phyloP scores from a whole-genome alignment of 1,140 invertebrate species.

The Anastrepha ludens region DNA sequence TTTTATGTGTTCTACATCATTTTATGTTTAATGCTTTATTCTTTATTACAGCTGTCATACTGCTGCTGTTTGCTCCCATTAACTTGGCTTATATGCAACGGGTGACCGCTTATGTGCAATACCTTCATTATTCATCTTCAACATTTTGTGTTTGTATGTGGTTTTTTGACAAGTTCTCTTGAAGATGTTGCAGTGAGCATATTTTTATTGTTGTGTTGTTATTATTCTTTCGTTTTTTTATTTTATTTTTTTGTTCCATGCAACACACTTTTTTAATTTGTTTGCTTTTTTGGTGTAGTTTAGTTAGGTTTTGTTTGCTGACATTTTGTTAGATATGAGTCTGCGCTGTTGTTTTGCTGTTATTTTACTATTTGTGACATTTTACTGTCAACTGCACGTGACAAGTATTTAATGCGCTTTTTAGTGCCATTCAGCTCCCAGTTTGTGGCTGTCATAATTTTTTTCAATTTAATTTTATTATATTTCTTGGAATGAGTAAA shows the following conservation, averaged over 20 bases:
- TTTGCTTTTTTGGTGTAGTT: not conserved
- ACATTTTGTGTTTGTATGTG: not conserved
- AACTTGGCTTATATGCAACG: not conserved
- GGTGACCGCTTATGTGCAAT: not conserved
- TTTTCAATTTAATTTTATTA: constrained; percentile 24
- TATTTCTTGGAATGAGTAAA: not conserved
- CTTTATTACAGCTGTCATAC: constrained; percentile 40
- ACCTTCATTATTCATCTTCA: constrained; percentile 28
- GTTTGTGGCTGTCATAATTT: constrained; percentile 18
- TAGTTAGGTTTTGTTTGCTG: not conserved
- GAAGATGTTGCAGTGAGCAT: constrained; percentile 40
- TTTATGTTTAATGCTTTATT: constrained; percentile 38
- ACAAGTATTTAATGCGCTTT: constrained; percentile 28
- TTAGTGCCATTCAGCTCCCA: constrained; percentile 13
- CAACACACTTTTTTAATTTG: not conserved
- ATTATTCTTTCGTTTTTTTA: not conserved
- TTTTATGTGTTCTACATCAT: not conserved
- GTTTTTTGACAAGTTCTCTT: constrained; percentile 27
- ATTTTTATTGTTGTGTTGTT: not conserved
- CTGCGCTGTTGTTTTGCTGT: not conserved
- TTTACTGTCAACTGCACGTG: constrained; percentile 38
- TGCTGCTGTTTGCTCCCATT: constrained; percentile 25
- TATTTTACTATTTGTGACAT: not conserved
- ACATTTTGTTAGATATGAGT: constrained; percentile 12
- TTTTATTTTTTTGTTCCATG: not conserved